Conservation (phyloP, 1,140 invertebrate genomes). For the Drosophila albomicans region DNA sequence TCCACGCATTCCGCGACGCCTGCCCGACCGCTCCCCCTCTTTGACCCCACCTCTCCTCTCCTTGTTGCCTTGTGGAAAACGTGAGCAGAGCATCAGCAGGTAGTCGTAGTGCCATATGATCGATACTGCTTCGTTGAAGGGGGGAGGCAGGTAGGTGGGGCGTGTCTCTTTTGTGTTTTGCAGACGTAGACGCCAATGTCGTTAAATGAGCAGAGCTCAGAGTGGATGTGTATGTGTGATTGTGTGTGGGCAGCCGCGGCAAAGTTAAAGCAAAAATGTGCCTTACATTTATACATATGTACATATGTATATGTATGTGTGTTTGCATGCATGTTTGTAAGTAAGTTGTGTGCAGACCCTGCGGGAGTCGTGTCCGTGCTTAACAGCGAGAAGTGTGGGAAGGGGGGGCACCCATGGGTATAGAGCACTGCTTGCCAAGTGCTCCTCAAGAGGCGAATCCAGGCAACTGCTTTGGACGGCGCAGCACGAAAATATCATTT, state of each 20-base stretch:
- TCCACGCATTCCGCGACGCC: conserved; percentile 75
- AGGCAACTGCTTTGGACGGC: conserved; percentile 32
- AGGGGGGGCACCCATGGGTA: conserved; percentile 56
- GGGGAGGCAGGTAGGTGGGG: conserved; percentile 48
- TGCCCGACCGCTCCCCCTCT: conserved; percentile 5
- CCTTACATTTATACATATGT: conserved; percentile 57
- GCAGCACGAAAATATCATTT: conserved; percentile 56
- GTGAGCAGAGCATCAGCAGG: conserved; percentile 66
- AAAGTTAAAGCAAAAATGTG: conserved; percentile 79
- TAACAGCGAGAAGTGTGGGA: conserved; percentile 11
- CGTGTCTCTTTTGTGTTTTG: conserved; percentile 77
- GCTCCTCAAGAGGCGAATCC: conserved; percentile 28
- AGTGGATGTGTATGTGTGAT: conserved; percentile 33
- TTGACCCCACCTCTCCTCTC: not conserved
- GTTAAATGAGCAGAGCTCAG: conserved; percentile 73
- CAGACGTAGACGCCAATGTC: conserved; percentile 82
- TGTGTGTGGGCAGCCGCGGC: conserved; percentile 65
- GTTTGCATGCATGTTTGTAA: conserved; percentile 2
- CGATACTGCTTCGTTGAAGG: conserved; percentile 40
- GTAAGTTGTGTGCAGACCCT: conserved; percentile 53
- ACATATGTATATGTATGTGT: not conserved
- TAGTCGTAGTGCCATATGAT: conserved; percentile 76
- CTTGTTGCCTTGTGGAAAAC: not conserved
- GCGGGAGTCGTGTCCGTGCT: conserved; percentile 63
- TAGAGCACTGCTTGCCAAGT: conserved; percentile 37